phyloP scores from a whole-genome alignment of 2,888 invertebrate species.

The Sarcophaga subvicina region DNA sequence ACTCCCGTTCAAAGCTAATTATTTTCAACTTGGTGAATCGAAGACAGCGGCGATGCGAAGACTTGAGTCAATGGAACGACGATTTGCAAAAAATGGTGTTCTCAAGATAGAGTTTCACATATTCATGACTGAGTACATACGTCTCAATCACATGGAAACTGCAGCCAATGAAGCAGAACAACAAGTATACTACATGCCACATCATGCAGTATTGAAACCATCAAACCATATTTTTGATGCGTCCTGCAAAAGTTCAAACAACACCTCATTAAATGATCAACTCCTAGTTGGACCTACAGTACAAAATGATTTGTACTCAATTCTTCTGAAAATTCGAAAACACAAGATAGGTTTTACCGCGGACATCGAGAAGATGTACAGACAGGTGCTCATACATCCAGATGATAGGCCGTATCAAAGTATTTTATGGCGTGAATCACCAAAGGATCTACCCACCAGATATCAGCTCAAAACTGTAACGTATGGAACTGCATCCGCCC shows the following conservation, averaged over 20 bases:
- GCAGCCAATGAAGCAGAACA: not conserved
- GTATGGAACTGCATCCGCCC: constrained; percentile 50
- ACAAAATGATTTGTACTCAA: constrained; percentile 50
- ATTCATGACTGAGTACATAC: constrained; percentile 5
- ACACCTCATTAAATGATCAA: constrained; percentile 55
- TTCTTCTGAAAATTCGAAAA: constrained; percentile 47
- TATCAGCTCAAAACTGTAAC: constrained; percentile 51
- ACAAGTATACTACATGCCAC: constrained; percentile 50
- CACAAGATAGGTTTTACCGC: constrained; percentile 42
- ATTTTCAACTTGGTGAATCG: constrained; percentile 44
- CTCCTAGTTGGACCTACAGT: constrained; percentile 56
- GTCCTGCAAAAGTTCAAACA: constrained; percentile 55
- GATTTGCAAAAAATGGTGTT: constrained; percentile 28
- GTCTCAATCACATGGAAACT: constrained; percentile 48
- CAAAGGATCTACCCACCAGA: not conserved
- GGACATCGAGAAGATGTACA: constrained; percentile 58
- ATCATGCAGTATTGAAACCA: constrained; percentile 60
- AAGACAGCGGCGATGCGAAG: constrained; percentile 21
- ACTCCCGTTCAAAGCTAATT: constrained; percentile 51
- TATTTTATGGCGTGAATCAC: constrained; percentile 49
- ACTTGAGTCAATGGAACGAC: constrained; percentile 45
- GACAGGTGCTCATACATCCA: constrained; percentile 37
- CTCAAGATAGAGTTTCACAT: not conserved
- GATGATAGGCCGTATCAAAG: constrained; percentile 42
- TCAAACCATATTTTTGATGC: constrained; percentile 57